Evolutionary conservation across 2,888 invertebrate genomes (phyloP), one percentile per base, ranked within the genome.

Genomic region (Latrodectus elegans): DNA sequence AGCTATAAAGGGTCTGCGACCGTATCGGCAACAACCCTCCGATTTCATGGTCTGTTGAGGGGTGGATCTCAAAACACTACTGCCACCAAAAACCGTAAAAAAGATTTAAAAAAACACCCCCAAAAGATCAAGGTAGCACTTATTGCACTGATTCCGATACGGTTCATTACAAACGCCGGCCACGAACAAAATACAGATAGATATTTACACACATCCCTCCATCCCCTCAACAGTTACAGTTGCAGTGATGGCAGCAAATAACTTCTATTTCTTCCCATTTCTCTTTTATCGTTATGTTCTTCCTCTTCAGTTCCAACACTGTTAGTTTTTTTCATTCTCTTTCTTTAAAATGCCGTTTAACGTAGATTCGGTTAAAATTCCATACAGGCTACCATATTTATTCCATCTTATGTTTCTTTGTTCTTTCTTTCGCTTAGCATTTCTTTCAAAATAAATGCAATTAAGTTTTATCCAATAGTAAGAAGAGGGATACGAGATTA

Each of bases 101-200:
- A 38, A 38, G 38, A 38, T 38, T 38, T 3, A 38, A 38, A 38
- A 38, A 38, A 38, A 38, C 4, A 6, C 38, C 38, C 38, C n/a
- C n/a, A 60, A n/a, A 60, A n/a, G n/a, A n/a, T 60, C 60, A 15
- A 60, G 9, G 38, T 14, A 73, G n/a, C 53, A 22, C 72, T 81
- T 81, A 81, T 81, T 81, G 81, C 72, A 4, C 15, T 71, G 84
- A 77, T 84, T 84, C 84, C 77, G 72, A 72, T 77, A 38, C 70
- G 84, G 53, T 72, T 72, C 84, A 77, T 84, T 84, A 77, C 74
- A 77, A 76, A 83, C 60, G 53, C 60, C 12, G 52, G 60, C 70
- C 72, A 68, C 77, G 71, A 67, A 72, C 77, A 64, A 77, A 82
- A 82, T 72, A 78, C 53, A n/a, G 65, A 22, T 6, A 38, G 64